Evolutionary conservation across 2,888 invertebrate species (phyloP).

Genomic region (Acleris holmiana): DNA sequence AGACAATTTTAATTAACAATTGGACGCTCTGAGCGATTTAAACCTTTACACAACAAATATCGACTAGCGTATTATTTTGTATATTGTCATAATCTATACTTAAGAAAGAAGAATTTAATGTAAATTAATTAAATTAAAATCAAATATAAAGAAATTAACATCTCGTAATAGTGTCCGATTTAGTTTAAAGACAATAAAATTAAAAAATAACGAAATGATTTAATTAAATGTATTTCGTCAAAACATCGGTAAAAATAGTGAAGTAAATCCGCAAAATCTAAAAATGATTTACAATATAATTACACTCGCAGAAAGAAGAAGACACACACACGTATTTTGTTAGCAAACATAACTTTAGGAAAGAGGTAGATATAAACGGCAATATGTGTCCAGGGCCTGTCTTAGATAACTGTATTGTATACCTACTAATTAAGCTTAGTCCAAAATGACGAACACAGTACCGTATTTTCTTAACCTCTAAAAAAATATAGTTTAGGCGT

Average conservation of each 20-base stretch:
- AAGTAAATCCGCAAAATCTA: no score
- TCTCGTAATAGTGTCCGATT: not conserved
- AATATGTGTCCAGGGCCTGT: no score
- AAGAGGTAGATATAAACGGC: no score
- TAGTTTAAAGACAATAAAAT: constrained; percentile 1
- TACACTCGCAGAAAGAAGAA: no score
- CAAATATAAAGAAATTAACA: not conserved
- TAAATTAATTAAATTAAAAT: constrained; percentile 7
- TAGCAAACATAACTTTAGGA: no score
- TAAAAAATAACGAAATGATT: not conserved
- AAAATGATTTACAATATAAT: no score
- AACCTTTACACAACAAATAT: constrained; percentile 27
- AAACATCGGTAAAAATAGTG: not conserved
- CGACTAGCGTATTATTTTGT: constrained; percentile 24
- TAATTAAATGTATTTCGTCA: not conserved
- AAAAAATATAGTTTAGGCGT: no score
- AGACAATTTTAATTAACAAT: constrained; percentile 24
- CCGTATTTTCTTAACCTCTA: no score
- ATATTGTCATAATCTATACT: constrained; percentile 37
- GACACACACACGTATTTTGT: no score
- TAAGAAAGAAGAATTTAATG: constrained; percentile 23
- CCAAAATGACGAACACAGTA: no score
- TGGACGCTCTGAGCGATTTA: constrained; percentile 36
- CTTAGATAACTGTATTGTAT: no score
- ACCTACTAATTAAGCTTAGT: no score